phyloP scores from a whole-genome alignment of 2,113 vertebrate genomes.

The Pseudolaguvia tuberculata region DNA sequence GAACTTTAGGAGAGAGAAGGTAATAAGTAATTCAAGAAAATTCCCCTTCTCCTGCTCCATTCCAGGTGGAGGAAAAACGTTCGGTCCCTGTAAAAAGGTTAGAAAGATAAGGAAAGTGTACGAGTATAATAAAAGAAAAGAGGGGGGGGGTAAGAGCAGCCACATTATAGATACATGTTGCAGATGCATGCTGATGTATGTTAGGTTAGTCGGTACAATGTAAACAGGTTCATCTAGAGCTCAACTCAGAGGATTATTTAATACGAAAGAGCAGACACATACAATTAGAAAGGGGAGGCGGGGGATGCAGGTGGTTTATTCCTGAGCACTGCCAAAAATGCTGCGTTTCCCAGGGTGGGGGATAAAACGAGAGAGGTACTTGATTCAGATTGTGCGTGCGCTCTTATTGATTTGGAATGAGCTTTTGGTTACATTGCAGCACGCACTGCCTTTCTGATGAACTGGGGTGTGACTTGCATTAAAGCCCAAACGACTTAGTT shows the following conservation, averaged over 20 bases:
- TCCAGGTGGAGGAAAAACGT: conserved; percentile 46
- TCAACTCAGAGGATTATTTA: conserved; percentile 43
- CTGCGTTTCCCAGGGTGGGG: conserved; percentile 64
- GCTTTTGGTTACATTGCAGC: conserved; percentile 61
- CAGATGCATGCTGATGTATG: conserved; percentile 30
- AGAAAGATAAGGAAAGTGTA: not conserved
- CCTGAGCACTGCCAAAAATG: conserved; percentile 67
- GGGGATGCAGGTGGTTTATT: conserved; percentile 69
- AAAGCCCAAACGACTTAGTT: conserved; percentile 70
- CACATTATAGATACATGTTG: conserved; percentile 27
- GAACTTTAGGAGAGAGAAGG: conserved; percentile 42
- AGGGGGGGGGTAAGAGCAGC: not conserved
- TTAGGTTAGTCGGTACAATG: conserved; percentile 28
- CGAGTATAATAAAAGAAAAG: conserved; percentile 20
- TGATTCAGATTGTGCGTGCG: conserved; percentile 64
- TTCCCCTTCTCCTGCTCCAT: conserved; percentile 41
- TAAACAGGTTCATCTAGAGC: conserved; percentile 41
- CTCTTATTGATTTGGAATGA: conserved; percentile 69
- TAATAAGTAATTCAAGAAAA: conserved; percentile 60
- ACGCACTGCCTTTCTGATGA: conserved; percentile 60
- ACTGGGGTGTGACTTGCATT: conserved; percentile 65
- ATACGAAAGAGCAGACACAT: conserved; percentile 37
- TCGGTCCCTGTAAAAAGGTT: conserved; percentile 41
- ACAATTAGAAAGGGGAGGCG: conserved; percentile 32
- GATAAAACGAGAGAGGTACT: conserved; percentile 59